phyloP scores from a whole-genome alignment of 2,888 invertebrate species.

The Enoplolaimus lenunculus region DNA sequence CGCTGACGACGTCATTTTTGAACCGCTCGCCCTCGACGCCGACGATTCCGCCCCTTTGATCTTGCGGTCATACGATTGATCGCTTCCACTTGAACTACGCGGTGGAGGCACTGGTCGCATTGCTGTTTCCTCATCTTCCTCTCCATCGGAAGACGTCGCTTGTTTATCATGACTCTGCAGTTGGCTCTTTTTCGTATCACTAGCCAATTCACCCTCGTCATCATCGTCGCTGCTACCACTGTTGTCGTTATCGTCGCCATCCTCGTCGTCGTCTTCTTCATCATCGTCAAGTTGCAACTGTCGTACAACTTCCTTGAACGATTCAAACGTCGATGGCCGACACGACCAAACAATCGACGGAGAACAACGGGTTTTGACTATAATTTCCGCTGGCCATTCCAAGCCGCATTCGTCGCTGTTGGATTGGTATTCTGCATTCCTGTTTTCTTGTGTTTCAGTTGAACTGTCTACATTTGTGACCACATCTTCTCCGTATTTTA shows the following conservation, averaged over 20 bases:
- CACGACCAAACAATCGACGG: background rate
- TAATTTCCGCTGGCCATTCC: background rate
- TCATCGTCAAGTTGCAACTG: background rate
- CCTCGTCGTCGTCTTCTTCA: background rate
- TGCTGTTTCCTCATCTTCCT: background rate
- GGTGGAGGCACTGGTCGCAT: background rate
- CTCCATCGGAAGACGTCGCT: background rate
- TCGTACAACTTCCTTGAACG: background rate
- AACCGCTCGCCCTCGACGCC: no score
- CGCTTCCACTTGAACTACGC: background rate
- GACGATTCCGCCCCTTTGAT: no score
- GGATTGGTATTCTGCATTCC: no score
- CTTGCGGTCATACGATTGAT: no score
- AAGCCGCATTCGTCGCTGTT: no score
- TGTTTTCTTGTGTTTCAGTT: no score
- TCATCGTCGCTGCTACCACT: background rate
- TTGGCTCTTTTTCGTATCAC: background rate
- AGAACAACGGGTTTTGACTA: background rate
- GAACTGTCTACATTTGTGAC: no score
- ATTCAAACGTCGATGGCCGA: background rate
- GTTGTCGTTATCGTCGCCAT: background rate
- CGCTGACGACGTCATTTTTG: background rate
- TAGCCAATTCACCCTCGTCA: background rate
- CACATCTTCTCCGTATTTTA: no score
- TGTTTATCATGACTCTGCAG: background rate